phyloP scores from a whole-genome alignment of 2,888 invertebrate species.

The Drosophila mimica region DNA sequence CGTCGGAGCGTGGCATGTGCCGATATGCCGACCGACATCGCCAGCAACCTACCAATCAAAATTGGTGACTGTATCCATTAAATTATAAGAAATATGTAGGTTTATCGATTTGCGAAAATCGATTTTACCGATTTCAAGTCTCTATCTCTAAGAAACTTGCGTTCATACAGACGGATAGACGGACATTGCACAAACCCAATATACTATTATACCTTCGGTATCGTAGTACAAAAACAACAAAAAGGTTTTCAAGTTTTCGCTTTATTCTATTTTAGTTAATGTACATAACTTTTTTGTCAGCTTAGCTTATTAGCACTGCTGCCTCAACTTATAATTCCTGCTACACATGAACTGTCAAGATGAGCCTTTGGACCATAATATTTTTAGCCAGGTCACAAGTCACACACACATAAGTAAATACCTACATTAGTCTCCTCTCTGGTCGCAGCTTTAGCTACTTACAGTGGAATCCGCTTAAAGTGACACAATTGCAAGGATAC shows the following conservation, averaged over 20 bases:
- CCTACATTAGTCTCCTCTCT: background rate
- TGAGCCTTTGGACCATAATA: background rate
- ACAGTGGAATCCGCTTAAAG: slow-evolving; percentile 59
- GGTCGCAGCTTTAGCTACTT: slow-evolving; percentile 47
- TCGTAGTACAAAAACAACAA: background rate
- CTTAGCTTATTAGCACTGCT: slow-evolving; percentile 1
- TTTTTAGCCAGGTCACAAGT: slow-evolving; percentile 3
- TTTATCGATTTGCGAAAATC: too few relatives aligned
- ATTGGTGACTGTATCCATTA: too few relatives aligned
- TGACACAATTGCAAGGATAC: slow-evolving; percentile 45
- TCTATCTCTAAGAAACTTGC: too few relatives aligned
- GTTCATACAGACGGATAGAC: too few relatives aligned
- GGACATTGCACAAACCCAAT: too few relatives aligned
- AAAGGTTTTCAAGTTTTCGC: background rate
- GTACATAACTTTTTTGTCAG: background rate
- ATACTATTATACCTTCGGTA: too few relatives aligned
- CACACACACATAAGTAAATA: background rate
- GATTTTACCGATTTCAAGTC: too few relatives aligned
- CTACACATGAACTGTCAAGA: background rate
- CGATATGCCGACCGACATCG: too few relatives aligned
- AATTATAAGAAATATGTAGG: too few relatives aligned
- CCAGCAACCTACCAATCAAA: too few relatives aligned
- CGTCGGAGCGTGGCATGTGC: too few relatives aligned
- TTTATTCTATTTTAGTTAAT: background rate
- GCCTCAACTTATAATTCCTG: background rate